A percentile compares a stretch with the other conserved stretches of the same genome.
Conservation (phyloP, 53 echinoderm and acorn worm species). For the Henricia sp. region DNA sequence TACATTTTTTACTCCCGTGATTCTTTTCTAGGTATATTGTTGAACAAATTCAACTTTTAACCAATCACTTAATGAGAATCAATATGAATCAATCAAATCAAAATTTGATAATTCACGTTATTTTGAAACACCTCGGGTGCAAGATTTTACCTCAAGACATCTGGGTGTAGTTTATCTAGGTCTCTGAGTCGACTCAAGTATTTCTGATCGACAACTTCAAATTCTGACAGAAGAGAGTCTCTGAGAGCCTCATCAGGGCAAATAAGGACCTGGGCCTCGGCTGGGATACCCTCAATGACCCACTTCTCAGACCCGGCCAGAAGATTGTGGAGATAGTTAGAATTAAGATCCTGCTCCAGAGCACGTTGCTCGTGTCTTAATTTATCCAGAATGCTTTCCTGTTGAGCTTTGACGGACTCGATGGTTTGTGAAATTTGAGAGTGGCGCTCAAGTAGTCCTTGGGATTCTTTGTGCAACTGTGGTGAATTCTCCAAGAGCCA, state of each 20-base stretch:
- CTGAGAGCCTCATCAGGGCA: slow-evolving; percentile 78
- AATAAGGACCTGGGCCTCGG: slow-evolving; percentile 74
- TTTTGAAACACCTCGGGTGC: neutral
- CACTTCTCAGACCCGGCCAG: slow-evolving; percentile 72
- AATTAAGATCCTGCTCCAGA: slow-evolving; percentile 80
- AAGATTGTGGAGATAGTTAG: slow-evolving; percentile 56
- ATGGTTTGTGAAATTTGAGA: slow-evolving; percentile 67
- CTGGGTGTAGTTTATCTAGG: slow-evolving; percentile 76
- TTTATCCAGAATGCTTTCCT: slow-evolving; percentile 62
- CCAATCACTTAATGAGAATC: too few species aligned
- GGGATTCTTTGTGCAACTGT: slow-evolving; percentile 13
- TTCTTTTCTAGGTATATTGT: too few species aligned
- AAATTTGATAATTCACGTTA: neutral
- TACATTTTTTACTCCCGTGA: too few species aligned
- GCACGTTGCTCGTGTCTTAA: slow-evolving; percentile 69
- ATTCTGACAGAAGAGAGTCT: slow-evolving; percentile 78
- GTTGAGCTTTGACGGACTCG: slow-evolving; percentile 76
- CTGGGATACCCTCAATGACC: slow-evolving; percentile 88
- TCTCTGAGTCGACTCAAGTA: slow-evolving; percentile 75
- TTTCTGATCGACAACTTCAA: slow-evolving; percentile 76
- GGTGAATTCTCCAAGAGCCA: slow-evolving; percentile 64
- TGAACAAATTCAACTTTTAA: too few species aligned
- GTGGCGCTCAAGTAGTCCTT: slow-evolving; percentile 55
- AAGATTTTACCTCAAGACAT: slow-evolving; percentile 65
- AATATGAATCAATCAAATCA: too few species aligned